Conservation (phyloP, 1,140 invertebrate genomes). For the Ganaspis sp. region DNA sequence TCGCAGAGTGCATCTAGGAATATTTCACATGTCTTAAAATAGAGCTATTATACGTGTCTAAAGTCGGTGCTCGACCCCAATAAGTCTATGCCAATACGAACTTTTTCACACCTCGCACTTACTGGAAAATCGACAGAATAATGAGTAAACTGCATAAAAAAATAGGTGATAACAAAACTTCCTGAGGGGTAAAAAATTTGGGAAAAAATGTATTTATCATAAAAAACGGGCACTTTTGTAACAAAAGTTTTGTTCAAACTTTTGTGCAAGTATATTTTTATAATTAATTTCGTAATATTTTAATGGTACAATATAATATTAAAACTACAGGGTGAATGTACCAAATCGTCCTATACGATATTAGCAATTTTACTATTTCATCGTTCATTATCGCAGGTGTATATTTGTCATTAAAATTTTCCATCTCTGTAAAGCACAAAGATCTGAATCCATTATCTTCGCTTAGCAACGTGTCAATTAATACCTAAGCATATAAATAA, state of each 20-base stretch:
- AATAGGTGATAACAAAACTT: neutral
- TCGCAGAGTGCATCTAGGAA: neutral
- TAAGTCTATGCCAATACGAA: neutral
- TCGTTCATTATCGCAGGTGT: neutral
- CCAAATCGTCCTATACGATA: neutral
- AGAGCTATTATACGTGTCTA: constrained; percentile 2
- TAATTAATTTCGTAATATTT: no score
- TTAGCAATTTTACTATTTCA: neutral
- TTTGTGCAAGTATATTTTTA: no score
- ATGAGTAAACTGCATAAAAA: neutral
- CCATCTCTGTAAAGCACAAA: neutral
- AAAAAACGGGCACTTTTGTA: no score
- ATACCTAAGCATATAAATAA: neutral
- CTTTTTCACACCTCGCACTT: neutral
- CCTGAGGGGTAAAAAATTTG: neutral
- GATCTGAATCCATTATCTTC: constrained; percentile 25
- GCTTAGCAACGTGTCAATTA: constrained; percentile 7
- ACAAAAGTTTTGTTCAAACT: no score
- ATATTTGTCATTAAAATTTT: constrained; percentile 11
- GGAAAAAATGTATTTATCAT: no score
- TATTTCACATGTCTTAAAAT: constrained; percentile 24
- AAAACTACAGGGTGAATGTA: neutral
- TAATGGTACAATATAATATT: no score
- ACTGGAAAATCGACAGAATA: neutral
- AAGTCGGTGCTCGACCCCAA: constrained; percentile 26